Evolutionary conservation across 2,888 invertebrate genomes (phyloP).

Genomic region (Hybos culiciformis): DNA sequence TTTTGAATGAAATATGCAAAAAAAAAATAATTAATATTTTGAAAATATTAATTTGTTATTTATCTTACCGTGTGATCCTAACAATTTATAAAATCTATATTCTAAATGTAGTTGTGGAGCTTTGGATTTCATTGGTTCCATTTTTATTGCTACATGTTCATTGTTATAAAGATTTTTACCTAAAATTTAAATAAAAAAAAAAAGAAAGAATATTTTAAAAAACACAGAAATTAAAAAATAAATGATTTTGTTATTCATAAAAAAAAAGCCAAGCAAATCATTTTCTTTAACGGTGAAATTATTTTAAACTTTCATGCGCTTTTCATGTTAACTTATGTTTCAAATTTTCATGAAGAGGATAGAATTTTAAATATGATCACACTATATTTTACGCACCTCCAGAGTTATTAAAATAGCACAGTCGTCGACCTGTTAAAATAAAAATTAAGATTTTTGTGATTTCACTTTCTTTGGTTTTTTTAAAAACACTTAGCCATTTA

Average conservation of each 20-base stretch:
- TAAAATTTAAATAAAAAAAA: constrained; percentile 35
- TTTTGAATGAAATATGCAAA: neutral
- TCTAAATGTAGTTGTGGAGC: constrained; percentile 99
- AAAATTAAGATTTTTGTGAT: too few species aligned
- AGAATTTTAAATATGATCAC: too few species aligned
- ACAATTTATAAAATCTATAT: constrained; percentile 99
- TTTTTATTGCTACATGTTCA: constrained; percentile 99
- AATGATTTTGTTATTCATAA: constrained; percentile 7
- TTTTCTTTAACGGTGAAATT: too few species aligned
- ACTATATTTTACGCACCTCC: constrained; percentile 14
- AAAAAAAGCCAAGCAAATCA: too few species aligned
- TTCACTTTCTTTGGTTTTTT: too few species aligned
- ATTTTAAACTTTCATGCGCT: too few species aligned
- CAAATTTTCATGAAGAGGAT: too few species aligned
- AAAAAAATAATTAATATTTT: constrained; percentile 1
- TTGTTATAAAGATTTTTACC: constrained; percentile 99
- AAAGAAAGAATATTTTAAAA: constrained; percentile 2
- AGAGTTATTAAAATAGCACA: constrained; percentile 25
- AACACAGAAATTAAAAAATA: constrained; percentile 4
- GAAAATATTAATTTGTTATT: constrained; percentile 11
- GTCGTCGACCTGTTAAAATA: constrained; percentile 30
- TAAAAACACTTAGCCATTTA: too few species aligned
- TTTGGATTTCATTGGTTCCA: constrained; percentile 99
- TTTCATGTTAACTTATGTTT: too few species aligned
- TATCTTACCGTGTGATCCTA: constrained; percentile 87